Percentiles rank a stretch among this genome's conserved stretches.
Evolutionary conservation across 2,888 invertebrate genomes (phyloP).

Genomic region (Metacarcinus magister): DNA sequence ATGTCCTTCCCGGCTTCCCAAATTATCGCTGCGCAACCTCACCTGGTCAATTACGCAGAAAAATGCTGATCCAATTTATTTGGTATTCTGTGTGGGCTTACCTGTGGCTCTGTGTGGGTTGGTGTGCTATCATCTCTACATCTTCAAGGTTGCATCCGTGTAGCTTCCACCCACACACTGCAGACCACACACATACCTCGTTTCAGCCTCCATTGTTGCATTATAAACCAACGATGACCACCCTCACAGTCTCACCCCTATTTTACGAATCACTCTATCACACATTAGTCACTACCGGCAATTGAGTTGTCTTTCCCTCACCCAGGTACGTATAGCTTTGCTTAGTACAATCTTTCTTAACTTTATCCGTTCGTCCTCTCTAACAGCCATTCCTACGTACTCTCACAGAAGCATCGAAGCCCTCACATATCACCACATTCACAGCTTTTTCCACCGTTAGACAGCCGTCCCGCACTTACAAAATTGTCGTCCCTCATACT

Average conservation of each 20-base stretch:
- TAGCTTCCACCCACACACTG: too few species aligned
- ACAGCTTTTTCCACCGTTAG: background rate
- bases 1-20: constrained; percentile 18
- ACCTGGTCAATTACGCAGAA: too few species aligned
- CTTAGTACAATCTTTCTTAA: background rate
- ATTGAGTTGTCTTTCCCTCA: background rate
- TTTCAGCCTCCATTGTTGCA: too few species aligned
- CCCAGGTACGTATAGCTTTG: background rate
- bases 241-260: background rate
- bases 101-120: too few species aligned
- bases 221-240: background rate
- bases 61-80: too few species aligned
- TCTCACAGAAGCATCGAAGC: background rate
- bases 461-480: too few species aligned
- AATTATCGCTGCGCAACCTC: background rate
- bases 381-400: background rate
- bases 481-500: background rate
- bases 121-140: too few species aligned
- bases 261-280: background rate
- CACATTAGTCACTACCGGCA: background rate
- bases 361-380: background rate
- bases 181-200: too few species aligned
- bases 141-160: too few species aligned
- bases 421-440: background rate
- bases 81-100: too few species aligned